Conservation (phyloP, 2,113 vertebrate genomes). For the Phylloscopus trochiloides region DNA sequence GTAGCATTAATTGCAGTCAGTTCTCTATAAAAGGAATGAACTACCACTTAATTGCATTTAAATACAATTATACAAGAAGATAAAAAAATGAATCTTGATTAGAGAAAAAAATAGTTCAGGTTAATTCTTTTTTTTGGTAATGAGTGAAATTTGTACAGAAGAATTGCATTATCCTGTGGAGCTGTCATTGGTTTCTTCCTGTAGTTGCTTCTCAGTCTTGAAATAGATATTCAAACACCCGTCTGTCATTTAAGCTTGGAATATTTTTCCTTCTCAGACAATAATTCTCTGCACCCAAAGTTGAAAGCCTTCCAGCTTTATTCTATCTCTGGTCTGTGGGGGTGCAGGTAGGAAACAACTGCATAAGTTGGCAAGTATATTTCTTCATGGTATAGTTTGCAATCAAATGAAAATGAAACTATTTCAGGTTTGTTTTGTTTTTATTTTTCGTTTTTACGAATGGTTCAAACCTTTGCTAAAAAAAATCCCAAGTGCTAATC, state of each 20-base stretch:
- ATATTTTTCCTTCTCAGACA: slow-evolving; percentile 56
- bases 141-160: slow-evolving; percentile 28
- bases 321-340: slow-evolving; percentile 25
- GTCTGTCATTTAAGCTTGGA: slow-evolving; percentile 43
- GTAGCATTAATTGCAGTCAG: slow-evolving; percentile 60
- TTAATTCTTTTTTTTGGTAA: slow-evolving; percentile 48
- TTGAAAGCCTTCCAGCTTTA: slow-evolving; percentile 43
- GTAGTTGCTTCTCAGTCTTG: slow-evolving; percentile 6
- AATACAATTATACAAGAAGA: background rate
- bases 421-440: background rate
- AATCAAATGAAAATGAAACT: background rate
- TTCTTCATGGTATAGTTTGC: background rate
- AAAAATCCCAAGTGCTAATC: background rate
- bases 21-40: slow-evolving; percentile 56
- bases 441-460: background rate
- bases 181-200: slow-evolving; percentile 46
- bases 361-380: background rate
- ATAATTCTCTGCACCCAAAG: slow-evolving; percentile 39
- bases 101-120: slow-evolving; percentile 22
- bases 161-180: slow-evolving; percentile 26
- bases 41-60: slow-evolving; percentile 66
- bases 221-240: slow-evolving; percentile 34
- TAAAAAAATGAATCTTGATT: slow-evolving; percentile 67
- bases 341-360: slow-evolving; percentile 44
- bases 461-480: background rate